Evolutionary conservation across 2,113 vertebrate genomes (phyloP).

Genomic region (Crotalus horridus): DNA sequence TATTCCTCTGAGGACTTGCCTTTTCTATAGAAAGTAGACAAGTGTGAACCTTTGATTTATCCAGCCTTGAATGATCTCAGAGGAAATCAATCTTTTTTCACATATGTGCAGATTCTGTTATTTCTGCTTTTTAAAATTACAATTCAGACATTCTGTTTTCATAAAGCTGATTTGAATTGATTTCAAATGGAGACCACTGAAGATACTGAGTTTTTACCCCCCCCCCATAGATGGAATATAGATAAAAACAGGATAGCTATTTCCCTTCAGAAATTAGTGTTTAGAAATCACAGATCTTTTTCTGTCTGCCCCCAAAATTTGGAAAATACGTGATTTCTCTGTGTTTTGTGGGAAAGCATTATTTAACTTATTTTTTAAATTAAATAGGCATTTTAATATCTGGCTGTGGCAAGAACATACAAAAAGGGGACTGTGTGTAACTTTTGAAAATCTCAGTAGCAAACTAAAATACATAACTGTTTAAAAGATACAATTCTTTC

Average conservation of each 20-base stretch:
- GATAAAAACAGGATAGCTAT: not conserved
- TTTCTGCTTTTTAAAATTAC: constrained; percentile 32
- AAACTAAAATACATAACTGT: not conserved
- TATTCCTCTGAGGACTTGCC: constrained; percentile 56
- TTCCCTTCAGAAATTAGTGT: not conserved
- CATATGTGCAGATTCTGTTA: constrained; percentile 6
- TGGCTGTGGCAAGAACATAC: no score
- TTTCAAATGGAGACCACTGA: constrained; percentile 30
- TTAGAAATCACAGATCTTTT: not conserved
- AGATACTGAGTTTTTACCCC: constrained; percentile 13
- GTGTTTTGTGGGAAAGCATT: not conserved
- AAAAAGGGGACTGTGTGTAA: not conserved
- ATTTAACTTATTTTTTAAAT: not conserved
- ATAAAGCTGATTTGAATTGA: constrained; percentile 36
- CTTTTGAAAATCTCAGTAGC: not conserved
- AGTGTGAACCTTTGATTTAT: constrained; percentile 31
- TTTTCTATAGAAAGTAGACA: constrained; percentile 40
- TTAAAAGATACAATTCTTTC: not conserved
- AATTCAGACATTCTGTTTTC: constrained; percentile 23
- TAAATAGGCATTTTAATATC: not conserved
- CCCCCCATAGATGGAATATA: constrained; percentile 1
- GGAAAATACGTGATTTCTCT: not conserved
- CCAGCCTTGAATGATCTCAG: constrained; percentile 45
- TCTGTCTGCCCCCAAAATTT: not conserved
- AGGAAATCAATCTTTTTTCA: constrained; percentile 26